Evolutionary conservation across 92 coral and sea anemone genomes (phyloP), one percentile per base, ranked within the genome.

Genomic region (Siderastrea radians): DNA sequence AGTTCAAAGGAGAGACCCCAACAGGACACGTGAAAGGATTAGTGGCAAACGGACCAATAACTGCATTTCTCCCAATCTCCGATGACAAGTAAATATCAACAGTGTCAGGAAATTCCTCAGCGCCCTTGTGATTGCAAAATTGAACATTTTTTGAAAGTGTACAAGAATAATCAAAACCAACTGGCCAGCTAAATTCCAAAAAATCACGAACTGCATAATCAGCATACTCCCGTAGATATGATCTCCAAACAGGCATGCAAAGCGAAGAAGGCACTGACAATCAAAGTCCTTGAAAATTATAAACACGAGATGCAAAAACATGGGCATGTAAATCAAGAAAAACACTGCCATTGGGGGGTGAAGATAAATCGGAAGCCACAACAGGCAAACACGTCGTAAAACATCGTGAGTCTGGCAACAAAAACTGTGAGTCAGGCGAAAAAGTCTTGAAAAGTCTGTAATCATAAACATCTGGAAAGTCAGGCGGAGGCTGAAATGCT

Each of bases 41-140:
- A 5, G 44, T 14, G 6, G 5, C n/a, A 46, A 72, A 72, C 4
- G 77, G 77, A 43, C 77, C 77, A 12, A 72, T 72, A 68, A 87
- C 81, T 3, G 74, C 17, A 12, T 46, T 13, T 3, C 11, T 6
- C 60, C 45, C 58, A 51, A 59, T 45, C 47, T 87, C 86, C 14
- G 82, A 64, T 13, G 60, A 59, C 75, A 86, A 69, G 49, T 86
- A 86, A 9, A 3, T 5, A 53, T 63, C 73, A 67, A 86, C 70
- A 16, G 75, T 79, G 6, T 14, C 71, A 3, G 77, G 57, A 54
- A 86, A 86, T 3, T 55, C 60, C 26, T 11, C 7, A 59, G 85
- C 85, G 43, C 90, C 90, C 51, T 38, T 77, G 43, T 86, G 85
- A 86, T 78, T 70, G 15, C 61, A 55, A 45, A 66, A 10, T 3